Percentiles rank a stretch among this genome's conserved stretches.
These are phyloP conservation scores for Tamandua tetradactyla DNA, from an alignment of 2,797 vertebrate species.

Conservation along the genomic window DNA sequence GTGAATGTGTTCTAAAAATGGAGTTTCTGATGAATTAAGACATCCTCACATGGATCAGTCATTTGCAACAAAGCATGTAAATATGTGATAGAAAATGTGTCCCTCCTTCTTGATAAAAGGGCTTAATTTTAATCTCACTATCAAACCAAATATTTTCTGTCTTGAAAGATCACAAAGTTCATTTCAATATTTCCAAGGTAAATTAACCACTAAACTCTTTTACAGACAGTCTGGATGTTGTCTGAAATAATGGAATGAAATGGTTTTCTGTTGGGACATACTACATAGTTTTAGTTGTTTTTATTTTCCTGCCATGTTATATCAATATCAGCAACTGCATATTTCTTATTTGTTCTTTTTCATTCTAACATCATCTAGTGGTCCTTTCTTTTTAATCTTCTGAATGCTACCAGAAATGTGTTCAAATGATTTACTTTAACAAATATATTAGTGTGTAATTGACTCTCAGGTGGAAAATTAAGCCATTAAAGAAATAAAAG, in stretches of 20 bases:
- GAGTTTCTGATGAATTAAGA: constrained; percentile 40
- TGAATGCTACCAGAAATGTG: constrained; percentile 34
- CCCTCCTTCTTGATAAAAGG: neutral
- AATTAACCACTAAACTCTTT: constrained; percentile 20
- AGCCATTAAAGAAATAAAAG: constrained; percentile 18
- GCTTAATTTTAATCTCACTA: neutral
- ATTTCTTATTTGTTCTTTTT: constrained; percentile 43
- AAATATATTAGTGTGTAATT: neutral
- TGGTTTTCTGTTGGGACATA: constrained; percentile 43
- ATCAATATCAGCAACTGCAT: neutral
- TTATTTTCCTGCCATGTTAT: neutral
- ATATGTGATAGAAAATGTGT: neutral
- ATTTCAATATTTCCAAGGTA: neutral
- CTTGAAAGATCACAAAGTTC: constrained; percentile 50
- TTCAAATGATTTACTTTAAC: constrained; percentile 32
- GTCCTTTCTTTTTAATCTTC: constrained; percentile 27
- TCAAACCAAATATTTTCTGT: neutral
- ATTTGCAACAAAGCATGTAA: constrained; percentile 41
- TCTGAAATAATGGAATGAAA: neutral
- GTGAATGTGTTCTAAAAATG: neutral
- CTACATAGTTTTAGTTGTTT: neutral
- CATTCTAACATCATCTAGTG: neutral
- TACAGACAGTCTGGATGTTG: neutral
- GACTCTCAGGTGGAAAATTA: constrained; percentile 26
- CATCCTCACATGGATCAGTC: neutral